phyloP scores from a whole-genome alignment of 1,140 invertebrate species.

The Pinna nobilis region DNA sequence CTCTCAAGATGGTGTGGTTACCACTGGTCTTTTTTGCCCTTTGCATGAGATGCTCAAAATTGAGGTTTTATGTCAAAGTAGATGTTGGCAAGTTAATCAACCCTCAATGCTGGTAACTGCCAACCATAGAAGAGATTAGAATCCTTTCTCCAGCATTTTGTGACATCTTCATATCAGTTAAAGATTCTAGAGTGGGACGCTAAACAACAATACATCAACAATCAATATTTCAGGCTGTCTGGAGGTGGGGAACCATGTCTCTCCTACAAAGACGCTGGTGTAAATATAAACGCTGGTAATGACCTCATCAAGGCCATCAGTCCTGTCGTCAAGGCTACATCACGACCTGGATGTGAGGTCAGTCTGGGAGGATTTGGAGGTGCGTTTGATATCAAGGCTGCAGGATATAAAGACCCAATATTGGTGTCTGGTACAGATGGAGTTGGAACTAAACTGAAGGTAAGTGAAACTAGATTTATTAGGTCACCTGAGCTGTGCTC shows the following conservation, averaged over 20 bases:
- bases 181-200: no score
- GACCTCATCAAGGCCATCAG: slow-evolving; percentile 89
- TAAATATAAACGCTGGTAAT: slow-evolving; percentile 94
- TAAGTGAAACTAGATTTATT: slow-evolving; percentile 65
- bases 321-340: slow-evolving; percentile 79
- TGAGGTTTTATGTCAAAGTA: no score
- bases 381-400: slow-evolving; percentile 86
- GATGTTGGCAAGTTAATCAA: no score
- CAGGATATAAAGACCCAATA: slow-evolving; percentile 84
- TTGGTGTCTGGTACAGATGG: slow-evolving; percentile 97
- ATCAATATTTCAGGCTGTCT: not conserved
- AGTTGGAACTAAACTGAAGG: slow-evolving; percentile 96
- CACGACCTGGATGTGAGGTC: slow-evolving; percentile 81
- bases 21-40: no score
- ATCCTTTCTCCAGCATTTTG: no score
- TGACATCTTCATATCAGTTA: no score
- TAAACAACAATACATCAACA: no score
- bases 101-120: no score
- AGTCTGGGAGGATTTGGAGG: slow-evolving; percentile 94
- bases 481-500: no score
- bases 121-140: no score
- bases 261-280: slow-evolving; percentile 94
- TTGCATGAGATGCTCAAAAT: no score
- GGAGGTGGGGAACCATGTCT: slow-evolving; percentile 67
- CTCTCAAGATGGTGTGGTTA: no score